Conservation (phyloP, 2,113 vertebrate genomes). For the Pelecanoides urinatrix region DNA sequence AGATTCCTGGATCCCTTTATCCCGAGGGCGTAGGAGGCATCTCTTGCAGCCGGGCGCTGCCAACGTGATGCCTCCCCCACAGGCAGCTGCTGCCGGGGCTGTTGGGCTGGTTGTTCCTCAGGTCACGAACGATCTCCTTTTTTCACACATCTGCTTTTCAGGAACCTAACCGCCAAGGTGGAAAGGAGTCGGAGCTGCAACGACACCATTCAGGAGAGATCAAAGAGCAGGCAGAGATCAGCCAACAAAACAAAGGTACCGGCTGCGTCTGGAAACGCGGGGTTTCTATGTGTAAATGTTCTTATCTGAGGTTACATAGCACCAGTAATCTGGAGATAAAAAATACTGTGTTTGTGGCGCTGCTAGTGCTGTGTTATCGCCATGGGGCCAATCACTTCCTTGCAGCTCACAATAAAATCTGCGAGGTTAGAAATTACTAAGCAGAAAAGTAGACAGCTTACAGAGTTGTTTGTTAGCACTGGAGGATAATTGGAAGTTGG, state of each 20-base stretch:
- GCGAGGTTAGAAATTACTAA: not conserved
- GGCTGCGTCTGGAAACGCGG: fast-evolving
- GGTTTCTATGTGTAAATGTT: not conserved
- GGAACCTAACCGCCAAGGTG: slow-evolving; percentile 74
- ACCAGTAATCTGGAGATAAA: not conserved
- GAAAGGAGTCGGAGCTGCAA: slow-evolving; percentile 91
- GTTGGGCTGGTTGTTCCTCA: not conserved
- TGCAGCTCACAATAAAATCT: not conserved
- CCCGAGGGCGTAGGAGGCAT: fast-evolving
- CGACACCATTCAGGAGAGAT: slow-evolving; percentile 79
- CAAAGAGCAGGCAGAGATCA: slow-evolving; percentile 74
- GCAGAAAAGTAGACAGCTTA: not conserved
- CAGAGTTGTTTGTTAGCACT: not conserved
- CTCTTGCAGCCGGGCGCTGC: not conserved
- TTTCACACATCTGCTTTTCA: slow-evolving; percentile 20
- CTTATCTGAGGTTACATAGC: not conserved
- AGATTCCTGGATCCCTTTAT: not conserved
- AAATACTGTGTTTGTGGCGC: not conserved
- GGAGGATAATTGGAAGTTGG: not conserved
- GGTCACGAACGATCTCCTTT: not conserved
- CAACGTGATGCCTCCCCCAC: not conserved
- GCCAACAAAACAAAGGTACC: slow-evolving; percentile 73
- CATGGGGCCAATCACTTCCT: fast-evolving
- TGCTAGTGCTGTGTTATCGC: not conserved
- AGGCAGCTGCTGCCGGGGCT: not conserved